Base-by-base conservation (phyloP, 2,888 invertebrate genomes). In the Pyrocoelia pectoralis region DNA sequence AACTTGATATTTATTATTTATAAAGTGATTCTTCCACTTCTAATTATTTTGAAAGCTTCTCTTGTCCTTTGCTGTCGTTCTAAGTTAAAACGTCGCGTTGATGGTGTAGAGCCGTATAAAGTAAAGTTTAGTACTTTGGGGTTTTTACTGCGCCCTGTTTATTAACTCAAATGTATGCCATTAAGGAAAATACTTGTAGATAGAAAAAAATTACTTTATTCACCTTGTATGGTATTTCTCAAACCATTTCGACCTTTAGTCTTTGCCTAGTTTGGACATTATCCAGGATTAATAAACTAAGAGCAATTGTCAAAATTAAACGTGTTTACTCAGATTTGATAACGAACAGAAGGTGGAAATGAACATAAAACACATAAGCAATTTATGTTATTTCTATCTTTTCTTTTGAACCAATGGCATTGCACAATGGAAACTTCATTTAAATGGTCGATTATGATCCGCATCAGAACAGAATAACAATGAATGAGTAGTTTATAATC, bases 21-120 rank as follows among this genome's bases (percentile, higher is more conserved):
- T 64, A 66, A 67, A 67, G 68, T 66, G 67, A 70, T 69, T 71
- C 70, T 67, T 66, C 62, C 67, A 66, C 65, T 67, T 68, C 68
- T 72, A 72, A 72, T 72, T 72, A 72, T 72, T 71, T 70, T 72
- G 70, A 72, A 71, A 72, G 72, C 72, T 69, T 70, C 67, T 68
- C 68, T 69, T 68, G 65, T 65, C 52, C 65, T 65, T 53, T 19
- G 53, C 56, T 65, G 65, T 65, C 65, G 56, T 61, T 61, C 53
- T 61, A 61, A 65, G 60, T 65, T 61, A 65, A 65, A 60, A 56
- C 61, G 61, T 61, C 60, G 65, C 56, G 64, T 60, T 64, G 64
- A 64, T 64, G 64, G 60, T 49, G 56, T 56, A 56, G 64, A 56
- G 51, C 51, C 56, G 51, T 64, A 64, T 64, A 60, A 64, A 64